Evolutionary conservation across 2,113 vertebrate genomes (phyloP).

Genomic region (Phoxinus phoxinus): DNA sequence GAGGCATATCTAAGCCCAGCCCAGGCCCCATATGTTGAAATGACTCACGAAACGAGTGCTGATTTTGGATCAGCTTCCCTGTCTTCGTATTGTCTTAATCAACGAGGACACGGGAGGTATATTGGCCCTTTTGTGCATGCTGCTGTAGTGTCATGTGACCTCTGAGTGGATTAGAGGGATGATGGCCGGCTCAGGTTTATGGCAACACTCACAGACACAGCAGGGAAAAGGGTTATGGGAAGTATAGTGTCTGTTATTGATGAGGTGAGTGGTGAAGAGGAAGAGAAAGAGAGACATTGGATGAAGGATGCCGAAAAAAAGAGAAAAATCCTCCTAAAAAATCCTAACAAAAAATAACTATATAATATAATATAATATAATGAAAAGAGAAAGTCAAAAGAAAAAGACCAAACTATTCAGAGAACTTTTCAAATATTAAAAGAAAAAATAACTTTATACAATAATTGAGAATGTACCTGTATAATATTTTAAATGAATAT

Average conservation of each 20-base stretch:
- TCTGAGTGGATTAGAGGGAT: slow-evolving; percentile 26
- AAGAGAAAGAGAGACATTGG: slow-evolving; percentile 18
- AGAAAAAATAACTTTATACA: too few species aligned
- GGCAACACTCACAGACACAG: slow-evolving; percentile 6
- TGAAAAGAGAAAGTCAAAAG: not conserved
- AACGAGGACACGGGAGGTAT: not conserved
- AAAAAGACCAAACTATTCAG: not conserved
- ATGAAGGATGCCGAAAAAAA: not conserved
- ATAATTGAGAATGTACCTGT: not conserved
- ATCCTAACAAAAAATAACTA: not conserved
- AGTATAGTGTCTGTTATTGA: not conserved
- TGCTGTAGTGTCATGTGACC: slow-evolving; percentile 37
- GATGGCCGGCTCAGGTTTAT: slow-evolving; percentile 30
- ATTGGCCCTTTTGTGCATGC: not conserved
- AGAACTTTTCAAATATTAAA: too few species aligned
- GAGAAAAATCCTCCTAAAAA: too few species aligned
- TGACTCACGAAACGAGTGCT: slow-evolving; percentile 14
- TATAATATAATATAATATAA: not conserved
- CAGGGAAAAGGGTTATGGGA: not conserved
- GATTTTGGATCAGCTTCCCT: slow-evolving; percentile 21
- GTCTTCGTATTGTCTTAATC: slow-evolving; percentile 2
- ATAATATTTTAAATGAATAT: not conserved
- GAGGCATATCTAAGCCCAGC: slow-evolving; percentile 39
- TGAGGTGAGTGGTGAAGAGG: slow-evolving; percentile 30
- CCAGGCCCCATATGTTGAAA: slow-evolving; percentile 17